Base-by-base conservation (phyloP, 2,888 invertebrate genomes). In the Tetanocera ferruginea region DNA sequence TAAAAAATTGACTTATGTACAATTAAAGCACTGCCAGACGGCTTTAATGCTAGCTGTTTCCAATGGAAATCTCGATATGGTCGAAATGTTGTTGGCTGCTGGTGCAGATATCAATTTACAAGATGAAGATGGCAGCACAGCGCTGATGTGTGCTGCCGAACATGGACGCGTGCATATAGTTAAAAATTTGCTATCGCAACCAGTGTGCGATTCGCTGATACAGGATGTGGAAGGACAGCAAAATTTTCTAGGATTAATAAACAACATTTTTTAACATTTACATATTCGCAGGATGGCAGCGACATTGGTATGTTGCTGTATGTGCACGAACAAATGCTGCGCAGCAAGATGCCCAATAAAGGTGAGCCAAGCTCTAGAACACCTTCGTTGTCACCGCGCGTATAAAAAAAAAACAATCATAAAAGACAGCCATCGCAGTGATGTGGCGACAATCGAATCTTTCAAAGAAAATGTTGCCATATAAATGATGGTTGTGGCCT, bases 61-160 rank as follows among this genome's bases (percentile, higher is more conserved):
- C 81, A 97, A 97, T 90, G 97, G 96, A 34, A 93, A 96, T 70
- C 90, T 94, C 81, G 95, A 95, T 86, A 96, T 96, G 92, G 96
- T 96, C 1, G 92, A 93, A 84, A 91, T 97, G 89, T 90, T 98
- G 67, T 89, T 97, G 78, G 94, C 95, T 84, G 94, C 94, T 70
- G 96, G 96, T 49, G 97, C 97, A 5, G 95, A 96, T 83, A 93
- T 96, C 34, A 98, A 97, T 88, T 94, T 93, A 85, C 95, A 94
- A 89, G 90, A 90, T 76, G 96, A 96, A 87, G 96, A 96, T 88
- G 97, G 97, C 23, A 96, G 96, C 83, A 97, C 97, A 0, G 96
- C 97, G 0, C 90, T 97, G 57, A 97, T 97, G 97, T 97, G 97
- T 89, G 97, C 97, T 1, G 95, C 96, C n/a, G 97, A 98, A 87